Base-by-base conservation (phyloP, 2,113 vertebrate genomes). In the Neogobius melanostomus region DNA sequence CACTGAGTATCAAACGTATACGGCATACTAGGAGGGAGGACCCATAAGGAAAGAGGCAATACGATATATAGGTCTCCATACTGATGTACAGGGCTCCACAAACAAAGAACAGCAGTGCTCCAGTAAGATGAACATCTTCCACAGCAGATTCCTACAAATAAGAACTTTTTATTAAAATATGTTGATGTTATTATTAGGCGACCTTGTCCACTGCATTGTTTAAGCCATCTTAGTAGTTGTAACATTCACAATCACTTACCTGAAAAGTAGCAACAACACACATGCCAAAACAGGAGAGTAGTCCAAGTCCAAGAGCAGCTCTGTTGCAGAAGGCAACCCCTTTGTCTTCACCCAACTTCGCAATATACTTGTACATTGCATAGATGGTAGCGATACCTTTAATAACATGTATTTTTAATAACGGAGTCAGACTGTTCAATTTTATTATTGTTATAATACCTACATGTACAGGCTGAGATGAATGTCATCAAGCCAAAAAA, bases 401-500 rank as follows among this genome's bases (percentile, higher is more conserved):
- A 66, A 1, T 49, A 15, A 64, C 36, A 63, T 16, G 5, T 8
- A 2, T 8, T 16, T 66, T 70, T 1, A 65, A 42, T 16, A 47
- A 1, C 16, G 2, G 12, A 44, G 64, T 2, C 54, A 11, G 4
- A 53, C 51, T 53, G 12, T 0, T 42, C 3, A 59, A 11, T 0
- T 59, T 2, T 11, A 14, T 42, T 6, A 42, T 59, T 42, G 28
- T 36, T 14, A 14, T 2, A 42, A 59, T 59, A 11, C 21, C 5
- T 93, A 98, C 98, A 95, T 93, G 97, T 91, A 85, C 96, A 93
- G 36, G 96, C 93, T 46, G 95, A 93, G 74, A 97, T 88, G 68
- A 94, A 95, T 43, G 96, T 95, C 98, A 99, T 98, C 85, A 98
- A 91, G 28, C 96, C 94, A 87, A 99, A 99, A 52, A 99, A 85